Evolutionary conservation across 1,140 invertebrate species (phyloP), one percentile per base, ranked within the genome.

Genomic region (Macrobrachium rosenbergii): DNA sequence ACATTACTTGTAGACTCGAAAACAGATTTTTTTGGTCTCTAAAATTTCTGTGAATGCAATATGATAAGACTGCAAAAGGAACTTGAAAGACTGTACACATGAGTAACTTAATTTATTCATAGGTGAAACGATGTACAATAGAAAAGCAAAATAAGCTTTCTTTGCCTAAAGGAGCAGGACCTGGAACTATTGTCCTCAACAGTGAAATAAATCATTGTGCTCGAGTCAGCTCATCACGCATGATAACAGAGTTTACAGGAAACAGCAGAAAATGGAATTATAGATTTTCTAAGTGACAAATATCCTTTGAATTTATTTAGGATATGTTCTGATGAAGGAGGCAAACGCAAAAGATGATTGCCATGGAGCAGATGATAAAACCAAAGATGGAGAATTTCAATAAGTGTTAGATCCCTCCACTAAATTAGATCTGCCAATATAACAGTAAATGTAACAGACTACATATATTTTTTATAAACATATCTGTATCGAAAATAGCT

Each of bases 121-220:
- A 86, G 78, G 77, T 87, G 84, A 81, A 87, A 81, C 84, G 77
- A 73, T 87, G 78, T 76, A 87, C 78, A 87, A 73, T 79, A 73
- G 63, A 52, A 87, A 87, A 87, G 84, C 84, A 87, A 87, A 87
- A 52, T 37, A 72, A 87, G 69, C 77, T 59, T 73, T 79, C 84
- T 73, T 67, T 73, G 84, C 58, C 21, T 87, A 75, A 87, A 43
- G 76, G 72, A 62, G 63, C 67, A 23, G 69, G 63, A 75, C 78
- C 28, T 72, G 64, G 64, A 83, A 63, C 84, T 81, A 73, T 19
- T 62, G 77, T 81, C 64, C 84, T 79, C 5, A 84, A 84, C 19
- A 78, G 28, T 64, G 67, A n/a, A 64, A 6, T 37, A 45, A 59
- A 62, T 76, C 12, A n/a, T 45, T 8, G 58, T 12, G 21, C 64